Base-by-base conservation (phyloP, 2,797 vertebrate species). In the Alauda arvensis region DNA sequence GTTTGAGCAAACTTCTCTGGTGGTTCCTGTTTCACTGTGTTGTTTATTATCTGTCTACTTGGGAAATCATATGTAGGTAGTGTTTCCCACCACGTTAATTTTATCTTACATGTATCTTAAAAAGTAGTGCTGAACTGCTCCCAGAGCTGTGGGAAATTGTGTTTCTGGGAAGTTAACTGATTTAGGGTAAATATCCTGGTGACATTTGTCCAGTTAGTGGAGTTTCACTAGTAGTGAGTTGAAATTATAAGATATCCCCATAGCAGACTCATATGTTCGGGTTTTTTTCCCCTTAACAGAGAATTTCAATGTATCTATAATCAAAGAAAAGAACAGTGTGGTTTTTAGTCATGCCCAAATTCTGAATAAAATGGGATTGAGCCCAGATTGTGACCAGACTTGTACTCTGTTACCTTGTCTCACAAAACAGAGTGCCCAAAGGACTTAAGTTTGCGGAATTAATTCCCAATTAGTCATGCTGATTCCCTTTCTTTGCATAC, bases 31-130 rank as follows among this genome's bases (percentile, higher is more conserved):
- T 92, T 80, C 89, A 77, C 46, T 83, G 63, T 61, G n/a, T 87
- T 71, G 68, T 91, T 88, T 93, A 76, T 91, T 83, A 84, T 74
- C 61, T 88, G 66, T 90, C 89, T 95, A 29, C 62, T 91, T 76
- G 80, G 84, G 85, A 94, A 93, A 87, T 89, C 45, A 8, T 70
- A 83, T 71, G 77, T 83, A 90, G 63, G 65, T 94, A 75, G 42
- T 61, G 45, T 89, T 91, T 93, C 83, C 71, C 69, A 89, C 60
- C 48, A 66, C 1, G 45, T 69, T 68, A 70, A 67, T 69, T 82
- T 92, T 91, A 83, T 93, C 43, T 69, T 62, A 42, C 5, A 26
- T 33, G 20, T 80, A 34, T 91, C 65, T 67, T 48, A 89, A 85
- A 81, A 88, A 67, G 33, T 40, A 70, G 66, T 26, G 18, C 48